Evolutionary conservation across 2,797 vertebrate genomes (phyloP).

Genomic region (Sphaeramia orbicularis): DNA sequence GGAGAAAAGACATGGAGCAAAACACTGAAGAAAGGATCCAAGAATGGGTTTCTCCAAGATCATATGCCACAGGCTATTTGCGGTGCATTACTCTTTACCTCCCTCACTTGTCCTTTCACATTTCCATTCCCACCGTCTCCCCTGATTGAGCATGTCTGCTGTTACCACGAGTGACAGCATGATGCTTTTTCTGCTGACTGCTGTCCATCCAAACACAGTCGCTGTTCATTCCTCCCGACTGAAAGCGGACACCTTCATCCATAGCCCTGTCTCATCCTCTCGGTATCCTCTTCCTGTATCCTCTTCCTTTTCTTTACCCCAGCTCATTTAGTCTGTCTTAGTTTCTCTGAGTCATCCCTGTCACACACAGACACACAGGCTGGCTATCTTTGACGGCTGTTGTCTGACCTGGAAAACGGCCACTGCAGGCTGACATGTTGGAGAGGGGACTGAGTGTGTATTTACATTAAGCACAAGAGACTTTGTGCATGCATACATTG

Average conservation of each 20-base stretch:
- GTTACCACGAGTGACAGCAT: constrained; percentile 45
- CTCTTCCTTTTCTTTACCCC: constrained; percentile 28
- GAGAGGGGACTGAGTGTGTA: constrained; percentile 12
- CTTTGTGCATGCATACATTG: constrained; percentile 10
- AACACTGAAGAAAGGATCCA: constrained; percentile 1
- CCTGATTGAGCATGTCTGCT: constrained; percentile 42
- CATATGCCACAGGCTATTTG: constrained; percentile 44
- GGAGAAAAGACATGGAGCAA: not conserved
- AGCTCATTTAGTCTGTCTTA: constrained; percentile 5
- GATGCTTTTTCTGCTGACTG: constrained; percentile 62
- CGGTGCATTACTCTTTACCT: constrained; percentile 33
- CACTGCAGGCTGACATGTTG: constrained; percentile 25
- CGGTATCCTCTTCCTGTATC: constrained; percentile 51
- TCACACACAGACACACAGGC: not conserved
- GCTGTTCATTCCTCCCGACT: constrained; percentile 41
- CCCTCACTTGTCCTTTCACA: constrained; percentile 38
- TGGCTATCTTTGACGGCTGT: constrained; percentile 17
- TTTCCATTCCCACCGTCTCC: constrained; percentile 35
- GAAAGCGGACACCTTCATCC: constrained; percentile 57
- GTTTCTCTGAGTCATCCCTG: constrained; percentile 12
- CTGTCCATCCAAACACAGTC: constrained; percentile 46
- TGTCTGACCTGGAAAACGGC: constrained; percentile 20
- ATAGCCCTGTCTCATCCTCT: constrained; percentile 29
- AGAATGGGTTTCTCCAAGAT: constrained; percentile 11
- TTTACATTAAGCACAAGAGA: not conserved